Conservation (phyloP, 64 coral and sea anemone genomes). For the Stichodactyla mertensii region DNA sequence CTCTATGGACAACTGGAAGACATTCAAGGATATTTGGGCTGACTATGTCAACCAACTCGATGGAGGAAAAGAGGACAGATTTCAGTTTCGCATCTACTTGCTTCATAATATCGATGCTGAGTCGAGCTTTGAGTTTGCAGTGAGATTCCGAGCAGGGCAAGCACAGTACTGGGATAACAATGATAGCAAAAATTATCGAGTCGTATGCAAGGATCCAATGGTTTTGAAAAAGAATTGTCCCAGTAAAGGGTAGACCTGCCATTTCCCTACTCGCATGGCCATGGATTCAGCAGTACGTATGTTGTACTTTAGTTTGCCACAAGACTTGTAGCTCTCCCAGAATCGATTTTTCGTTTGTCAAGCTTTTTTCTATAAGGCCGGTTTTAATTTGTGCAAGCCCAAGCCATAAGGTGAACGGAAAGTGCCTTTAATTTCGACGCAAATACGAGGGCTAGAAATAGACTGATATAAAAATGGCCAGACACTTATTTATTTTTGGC, state of each 20-base stretch:
- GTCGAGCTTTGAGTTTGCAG: constrained; percentile 62
- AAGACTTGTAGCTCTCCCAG: not conserved
- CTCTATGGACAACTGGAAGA: constrained; percentile 68
- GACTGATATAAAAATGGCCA: no score
- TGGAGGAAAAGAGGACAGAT: constrained; percentile 62
- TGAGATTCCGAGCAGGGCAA: constrained; percentile 51
- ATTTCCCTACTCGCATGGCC: not conserved
- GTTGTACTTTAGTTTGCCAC: not conserved
- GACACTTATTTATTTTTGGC: no score
- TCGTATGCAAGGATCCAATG: constrained; percentile 40
- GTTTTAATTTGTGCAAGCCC: no score
- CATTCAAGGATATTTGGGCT: constrained; percentile 69
- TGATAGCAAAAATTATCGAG: constrained; percentile 52
- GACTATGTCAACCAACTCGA: constrained; percentile 77
- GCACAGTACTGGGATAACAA: constrained; percentile 87
- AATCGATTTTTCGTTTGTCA: no score
- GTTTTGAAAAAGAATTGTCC: not conserved
- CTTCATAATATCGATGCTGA: constrained; percentile 53
- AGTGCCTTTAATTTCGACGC: no score
- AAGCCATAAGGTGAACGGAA: no score
- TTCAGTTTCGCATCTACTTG: constrained; percentile 85
- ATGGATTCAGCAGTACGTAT: not conserved
- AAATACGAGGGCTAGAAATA: no score
- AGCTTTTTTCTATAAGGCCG: no score
- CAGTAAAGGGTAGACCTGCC: not conserved